Base-by-base conservation (phyloP, 2,797 vertebrate species). In the Pteropus rufus region DNA sequence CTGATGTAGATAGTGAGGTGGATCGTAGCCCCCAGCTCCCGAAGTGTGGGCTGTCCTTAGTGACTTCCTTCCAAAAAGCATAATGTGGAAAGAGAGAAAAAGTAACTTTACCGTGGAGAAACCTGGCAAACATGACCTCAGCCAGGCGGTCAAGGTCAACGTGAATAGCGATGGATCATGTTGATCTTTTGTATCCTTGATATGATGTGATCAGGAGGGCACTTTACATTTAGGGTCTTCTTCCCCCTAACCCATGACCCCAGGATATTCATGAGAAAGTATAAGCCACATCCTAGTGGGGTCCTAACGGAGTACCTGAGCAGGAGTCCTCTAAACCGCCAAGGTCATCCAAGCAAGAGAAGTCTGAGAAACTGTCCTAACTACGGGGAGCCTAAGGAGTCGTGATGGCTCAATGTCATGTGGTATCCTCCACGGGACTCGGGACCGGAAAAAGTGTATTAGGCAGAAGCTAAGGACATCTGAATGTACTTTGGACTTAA, bases 21-120 rank as follows among this genome's bases (percentile, higher is more conserved):
- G 10, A 9, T 1, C 14, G 3, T 5, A n/a, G 8, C 4, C 1
- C 12, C 41, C 36, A 15, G 7, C 12, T 34, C 10, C 36, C 0
- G 9, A 18, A 29, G 5, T 7, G 34, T 14, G 24, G 31, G 56
- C 56, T 29, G 36, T 23, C 2, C 7, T 16, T 7, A 4, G 18
- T 2, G 12, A 23, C 31, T 19, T 72, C 5, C 54, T 39, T 67
- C 62, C 31, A 12, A 62, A 69, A 76, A 36, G 2, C 26, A 7
- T 6, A 5, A n/a, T 0, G 3, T 12, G 12, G 16, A 4, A 26
- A n/a, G 9, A 31, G 3, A 6, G 58, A 16, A 46, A 29, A 21
- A 87, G 11, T 19, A 10, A 14, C 6, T n/a, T 15, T 5, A n/a
- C 5, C 0, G 19, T 6, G 7, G 19, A 64, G 69, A 88, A 58